phyloP scores from a whole-genome alignment of 2,888 invertebrate genomes.

The Pristionchus exspectatus region DNA sequence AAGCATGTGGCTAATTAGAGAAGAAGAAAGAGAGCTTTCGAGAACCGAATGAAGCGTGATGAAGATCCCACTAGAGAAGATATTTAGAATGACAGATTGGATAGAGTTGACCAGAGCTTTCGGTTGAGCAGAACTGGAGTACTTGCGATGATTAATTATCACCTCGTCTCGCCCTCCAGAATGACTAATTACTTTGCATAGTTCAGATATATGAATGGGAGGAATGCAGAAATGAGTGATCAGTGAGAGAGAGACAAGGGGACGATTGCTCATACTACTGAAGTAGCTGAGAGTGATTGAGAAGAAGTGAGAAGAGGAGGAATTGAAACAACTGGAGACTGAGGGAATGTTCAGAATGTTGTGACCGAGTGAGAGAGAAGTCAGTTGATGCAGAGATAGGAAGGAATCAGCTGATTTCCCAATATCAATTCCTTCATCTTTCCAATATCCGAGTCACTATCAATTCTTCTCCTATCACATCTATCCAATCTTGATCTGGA shows the following conservation, averaged over 20 bases:
- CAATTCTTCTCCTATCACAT: background rate
- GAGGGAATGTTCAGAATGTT: slow-evolving; percentile 6
- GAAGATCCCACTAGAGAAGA: background rate
- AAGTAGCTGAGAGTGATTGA: background rate
- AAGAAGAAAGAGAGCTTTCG: background rate
- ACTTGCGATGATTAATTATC: background rate
- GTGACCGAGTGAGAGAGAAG: background rate
- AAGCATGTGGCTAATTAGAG: background rate
- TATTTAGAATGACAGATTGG: background rate
- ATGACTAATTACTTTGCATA: background rate
- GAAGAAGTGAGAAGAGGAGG: background rate
- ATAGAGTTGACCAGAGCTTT: too few species aligned
- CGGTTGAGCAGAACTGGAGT: background rate
- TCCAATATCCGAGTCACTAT: slow-evolving; percentile 6
- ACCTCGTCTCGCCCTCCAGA: background rate
- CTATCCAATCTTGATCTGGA: slow-evolving; percentile 21
- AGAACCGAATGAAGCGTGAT: background rate
- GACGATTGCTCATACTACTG: background rate
- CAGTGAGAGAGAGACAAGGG: background rate
- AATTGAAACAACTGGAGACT: background rate
- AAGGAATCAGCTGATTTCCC: background rate
- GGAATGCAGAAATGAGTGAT: background rate
- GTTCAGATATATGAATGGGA: background rate
- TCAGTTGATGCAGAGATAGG: background rate
- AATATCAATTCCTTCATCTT: background rate